These are phyloP conservation scores for Callorhinus ursinus DNA, from an alignment of 2,113 vertebrate species.

Conservation along the genomic window DNA sequence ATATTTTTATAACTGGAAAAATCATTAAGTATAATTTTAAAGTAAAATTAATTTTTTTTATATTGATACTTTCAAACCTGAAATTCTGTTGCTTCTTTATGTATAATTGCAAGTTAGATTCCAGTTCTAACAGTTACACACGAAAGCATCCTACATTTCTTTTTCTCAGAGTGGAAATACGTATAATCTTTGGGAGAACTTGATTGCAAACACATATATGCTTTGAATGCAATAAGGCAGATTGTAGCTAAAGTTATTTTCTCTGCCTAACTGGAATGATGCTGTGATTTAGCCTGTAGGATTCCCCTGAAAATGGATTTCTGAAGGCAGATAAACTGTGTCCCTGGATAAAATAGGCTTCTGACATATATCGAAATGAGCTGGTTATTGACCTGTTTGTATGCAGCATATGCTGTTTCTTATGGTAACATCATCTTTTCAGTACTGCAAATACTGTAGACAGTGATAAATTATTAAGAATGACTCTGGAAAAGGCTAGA, in stretches of 20 bases:
- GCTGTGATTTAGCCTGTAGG: conserved; percentile 59
- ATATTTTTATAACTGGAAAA: conserved; percentile 59
- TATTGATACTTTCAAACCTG: conserved; percentile 44
- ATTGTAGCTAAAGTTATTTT: conserved; percentile 72
- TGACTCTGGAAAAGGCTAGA: conserved; percentile 26
- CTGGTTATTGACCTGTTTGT: conserved; percentile 68
- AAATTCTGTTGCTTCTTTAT: background rate
- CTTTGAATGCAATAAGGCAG: conserved; percentile 70
- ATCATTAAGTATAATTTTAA: conserved; percentile 52
- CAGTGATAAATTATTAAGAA: conserved; percentile 58
- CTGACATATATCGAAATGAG: conserved; percentile 45
- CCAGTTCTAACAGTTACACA: background rate
- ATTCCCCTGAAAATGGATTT: conserved; percentile 69
- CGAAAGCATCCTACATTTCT: conserved; percentile 35
- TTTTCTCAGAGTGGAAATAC: conserved; percentile 70
- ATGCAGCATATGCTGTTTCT: conserved; percentile 49
- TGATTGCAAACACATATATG: conserved; percentile 72
- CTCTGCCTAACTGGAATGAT: conserved; percentile 68
- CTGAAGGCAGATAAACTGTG: conserved; percentile 54
- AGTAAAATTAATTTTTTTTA: conserved; percentile 49
- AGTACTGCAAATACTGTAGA: conserved; percentile 38
- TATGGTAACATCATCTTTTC: conserved; percentile 46
- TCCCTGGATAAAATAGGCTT: conserved; percentile 50
- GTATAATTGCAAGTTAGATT: conserved; percentile 45
- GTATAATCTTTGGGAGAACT: conserved; percentile 56